A percentile compares a stretch with the other conserved stretches of the same genome.
These are phyloP conservation scores for Pelecanoides urinatrix DNA, from an alignment of 2,113 vertebrate species.

Conservation along the genomic window DNA sequence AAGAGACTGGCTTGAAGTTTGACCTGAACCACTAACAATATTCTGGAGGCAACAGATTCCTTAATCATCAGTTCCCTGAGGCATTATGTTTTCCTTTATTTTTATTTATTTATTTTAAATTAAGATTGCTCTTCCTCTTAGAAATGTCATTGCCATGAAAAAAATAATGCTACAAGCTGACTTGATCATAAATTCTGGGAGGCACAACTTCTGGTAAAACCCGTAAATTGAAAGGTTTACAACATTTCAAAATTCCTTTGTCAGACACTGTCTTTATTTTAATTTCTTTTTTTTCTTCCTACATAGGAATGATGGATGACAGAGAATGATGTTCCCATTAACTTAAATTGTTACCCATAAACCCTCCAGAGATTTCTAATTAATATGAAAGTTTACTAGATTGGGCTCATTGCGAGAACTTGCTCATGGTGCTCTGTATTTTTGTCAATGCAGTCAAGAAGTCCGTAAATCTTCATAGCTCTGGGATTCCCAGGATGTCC, in stretches of 20 bases:
- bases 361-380: not conserved
- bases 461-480: not conserved
- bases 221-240: not conserved
- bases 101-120: not conserved
- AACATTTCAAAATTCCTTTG: not conserved
- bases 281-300: not conserved
- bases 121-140: not conserved
- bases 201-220: not conserved
- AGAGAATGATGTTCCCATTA: not conserved
- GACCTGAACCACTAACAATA: not conserved
- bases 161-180: not conserved
- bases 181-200: not conserved
- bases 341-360: not conserved
- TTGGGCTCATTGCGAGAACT: not conserved
- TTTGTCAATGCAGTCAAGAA: not conserved
- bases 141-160: not conserved
- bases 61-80: not conserved
- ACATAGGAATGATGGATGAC: not conserved
- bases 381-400: conserved; percentile 2
- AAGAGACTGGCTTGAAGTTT: not conserved
- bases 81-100: not conserved
- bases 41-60: not conserved
- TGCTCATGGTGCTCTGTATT: not conserved
- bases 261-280: not conserved
- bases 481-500: not conserved